Conservation (phyloP, 2,797 vertebrate species). For the Alectoris magna region DNA sequence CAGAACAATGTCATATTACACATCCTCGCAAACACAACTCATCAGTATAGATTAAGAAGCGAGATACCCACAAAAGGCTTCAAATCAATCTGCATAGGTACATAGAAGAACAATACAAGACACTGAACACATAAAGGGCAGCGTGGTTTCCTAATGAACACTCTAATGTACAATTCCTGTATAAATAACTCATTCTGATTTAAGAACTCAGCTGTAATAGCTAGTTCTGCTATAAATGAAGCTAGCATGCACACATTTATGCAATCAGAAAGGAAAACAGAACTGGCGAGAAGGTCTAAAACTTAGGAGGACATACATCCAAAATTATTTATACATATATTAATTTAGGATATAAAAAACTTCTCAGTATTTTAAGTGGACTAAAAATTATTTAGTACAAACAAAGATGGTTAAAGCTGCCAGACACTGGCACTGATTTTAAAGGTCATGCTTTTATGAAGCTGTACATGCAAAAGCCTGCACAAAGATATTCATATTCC, state of each 20-base stretch:
- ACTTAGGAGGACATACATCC: not conserved
- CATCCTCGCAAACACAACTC: slow-evolving; percentile 47
- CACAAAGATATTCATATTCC: not conserved
- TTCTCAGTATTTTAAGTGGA: not conserved
- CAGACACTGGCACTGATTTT: accelerated
- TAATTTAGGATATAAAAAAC: not conserved
- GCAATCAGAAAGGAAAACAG: not conserved
- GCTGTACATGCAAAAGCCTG: not conserved
- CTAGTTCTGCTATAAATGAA: not conserved
- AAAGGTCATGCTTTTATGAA: not conserved
- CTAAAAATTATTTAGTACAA: not conserved
- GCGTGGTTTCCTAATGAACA: not conserved
- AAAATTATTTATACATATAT: not conserved
- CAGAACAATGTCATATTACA: slow-evolving; percentile 42
- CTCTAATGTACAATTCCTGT: not conserved
- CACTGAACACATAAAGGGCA: not conserved
- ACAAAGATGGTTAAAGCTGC: not conserved
- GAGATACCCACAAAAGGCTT: not conserved
- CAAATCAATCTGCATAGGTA: not conserved
- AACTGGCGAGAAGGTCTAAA: not conserved
- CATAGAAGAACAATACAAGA: not conserved
- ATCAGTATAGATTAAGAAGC: slow-evolving; percentile 10
- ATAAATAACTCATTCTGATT: not conserved
- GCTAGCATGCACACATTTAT: not conserved
- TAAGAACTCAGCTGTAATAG: not conserved